Evolutionary conservation across 2,888 invertebrate genomes (phyloP).

Genomic region (Cerceris ruficornis): DNA sequence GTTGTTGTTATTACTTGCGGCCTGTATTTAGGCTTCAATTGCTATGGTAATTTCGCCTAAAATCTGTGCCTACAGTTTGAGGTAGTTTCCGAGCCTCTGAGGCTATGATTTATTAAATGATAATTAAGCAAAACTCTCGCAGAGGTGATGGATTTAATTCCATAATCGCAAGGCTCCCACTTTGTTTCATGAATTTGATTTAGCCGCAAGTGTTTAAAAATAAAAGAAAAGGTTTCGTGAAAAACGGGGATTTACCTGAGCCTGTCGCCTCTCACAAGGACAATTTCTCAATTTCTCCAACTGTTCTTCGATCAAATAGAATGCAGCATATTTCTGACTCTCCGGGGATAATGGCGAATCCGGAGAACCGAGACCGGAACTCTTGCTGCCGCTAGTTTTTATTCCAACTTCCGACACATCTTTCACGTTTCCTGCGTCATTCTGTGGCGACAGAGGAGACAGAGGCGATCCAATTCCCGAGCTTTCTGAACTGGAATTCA

Average conservation of each 20-base stretch:
- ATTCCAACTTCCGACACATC: constrained; percentile 40
- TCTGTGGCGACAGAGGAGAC: constrained; percentile 74
- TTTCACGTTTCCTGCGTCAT: constrained; percentile 44
- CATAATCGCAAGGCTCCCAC: too few relatives aligned
- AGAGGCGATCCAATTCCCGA: constrained; percentile 76
- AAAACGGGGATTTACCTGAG: constrained; percentile 69
- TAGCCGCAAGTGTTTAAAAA: not conserved
- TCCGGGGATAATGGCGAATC: constrained; percentile 75
- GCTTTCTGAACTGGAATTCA: constrained; percentile 76
- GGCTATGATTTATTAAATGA: too few relatives aligned
- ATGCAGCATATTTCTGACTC: constrained; percentile 74
- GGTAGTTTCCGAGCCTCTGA: too few relatives aligned
- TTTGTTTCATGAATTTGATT: too few relatives aligned
- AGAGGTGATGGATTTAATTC: too few relatives aligned
- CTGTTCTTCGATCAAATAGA: constrained; percentile 74
- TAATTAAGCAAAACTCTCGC: too few relatives aligned
- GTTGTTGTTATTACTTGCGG: too few relatives aligned
- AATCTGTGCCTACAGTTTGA: too few relatives aligned
- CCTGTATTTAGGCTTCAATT: too few relatives aligned
- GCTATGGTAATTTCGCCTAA: too few relatives aligned
- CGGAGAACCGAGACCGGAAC: constrained; percentile 74
- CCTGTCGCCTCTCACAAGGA: constrained; percentile 75
- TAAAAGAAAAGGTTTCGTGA: not conserved
- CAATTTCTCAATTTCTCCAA: constrained; percentile 75
- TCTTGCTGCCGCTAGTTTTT: constrained; percentile 69